Conservation (phyloP, 2,888 invertebrate species). For the Xiphydria camelus region DNA sequence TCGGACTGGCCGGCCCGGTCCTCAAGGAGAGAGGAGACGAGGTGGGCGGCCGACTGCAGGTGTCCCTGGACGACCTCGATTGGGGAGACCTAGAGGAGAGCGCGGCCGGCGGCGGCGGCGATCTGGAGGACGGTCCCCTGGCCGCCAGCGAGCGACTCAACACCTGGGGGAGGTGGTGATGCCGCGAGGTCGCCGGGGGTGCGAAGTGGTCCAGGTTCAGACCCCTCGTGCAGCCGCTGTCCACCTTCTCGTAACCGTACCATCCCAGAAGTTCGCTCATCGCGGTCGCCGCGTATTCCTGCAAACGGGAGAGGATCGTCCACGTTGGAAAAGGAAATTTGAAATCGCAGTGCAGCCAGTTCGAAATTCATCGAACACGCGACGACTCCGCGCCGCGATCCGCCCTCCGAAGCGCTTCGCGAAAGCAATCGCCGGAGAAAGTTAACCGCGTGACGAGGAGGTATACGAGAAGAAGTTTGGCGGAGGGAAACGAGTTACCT, state of each 20-base stretch:
- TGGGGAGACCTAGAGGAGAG: slow-evolving; percentile 40
- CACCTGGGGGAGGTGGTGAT: slow-evolving; percentile 25
- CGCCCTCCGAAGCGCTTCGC: too few species aligned
- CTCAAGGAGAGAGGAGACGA: slow-evolving; percentile 34
- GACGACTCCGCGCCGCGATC: too few species aligned
- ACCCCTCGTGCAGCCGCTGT: slow-evolving; percentile 67
- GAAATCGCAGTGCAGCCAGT: too few species aligned
- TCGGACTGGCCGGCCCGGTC: slow-evolving; percentile 36
- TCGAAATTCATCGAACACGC: too few species aligned
- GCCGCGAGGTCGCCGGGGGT: slow-evolving; percentile 34
- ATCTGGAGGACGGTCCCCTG: slow-evolving; percentile 45
- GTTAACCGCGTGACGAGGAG: too few species aligned
- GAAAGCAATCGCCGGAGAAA: too few species aligned
- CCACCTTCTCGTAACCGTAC: slow-evolving; percentile 83
- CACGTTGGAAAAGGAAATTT: too few species aligned
- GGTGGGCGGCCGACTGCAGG: slow-evolving; percentile 20
- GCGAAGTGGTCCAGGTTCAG: slow-evolving; percentile 56
- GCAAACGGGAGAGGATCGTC: slow-evolving; percentile 50
- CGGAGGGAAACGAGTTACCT: too few species aligned
- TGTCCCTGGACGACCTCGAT: slow-evolving; percentile 28
- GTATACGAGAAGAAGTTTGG: too few species aligned
- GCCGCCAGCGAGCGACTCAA: slow-evolving; percentile 44
- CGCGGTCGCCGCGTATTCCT: slow-evolving; percentile 91
- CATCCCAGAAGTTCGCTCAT: slow-evolving; percentile 91
- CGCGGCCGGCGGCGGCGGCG: slow-evolving; percentile 55